Conservation (phyloP, 2,797 vertebrate genomes). For the Brachymystax lenok region DNA sequence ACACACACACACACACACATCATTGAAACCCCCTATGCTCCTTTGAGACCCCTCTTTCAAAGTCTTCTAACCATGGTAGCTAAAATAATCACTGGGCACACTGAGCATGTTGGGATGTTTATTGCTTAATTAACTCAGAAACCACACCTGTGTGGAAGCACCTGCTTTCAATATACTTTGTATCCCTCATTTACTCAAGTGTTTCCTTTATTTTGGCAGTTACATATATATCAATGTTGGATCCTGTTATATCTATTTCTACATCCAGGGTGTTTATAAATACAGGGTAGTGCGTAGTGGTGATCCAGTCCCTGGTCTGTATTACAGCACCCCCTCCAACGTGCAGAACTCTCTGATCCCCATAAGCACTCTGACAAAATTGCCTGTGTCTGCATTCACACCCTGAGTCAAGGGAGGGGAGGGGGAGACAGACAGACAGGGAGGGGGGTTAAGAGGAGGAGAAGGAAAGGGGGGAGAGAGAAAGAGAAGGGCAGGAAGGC, state of each 20-base stretch:
- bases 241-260: neutral
- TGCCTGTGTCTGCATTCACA: constrained; percentile 71
- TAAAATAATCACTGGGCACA: no score
- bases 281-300: neutral
- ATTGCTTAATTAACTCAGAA: no score
- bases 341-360: constrained; percentile 80
- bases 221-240: neutral
- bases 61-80: no score
- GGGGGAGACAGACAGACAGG: constrained; percentile 2
- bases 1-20: no score
- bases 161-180: no score
- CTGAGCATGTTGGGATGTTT: no score
- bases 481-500: constrained; percentile 29
- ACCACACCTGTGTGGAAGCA: no score
- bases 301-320: constrained; percentile 32
- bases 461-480: constrained; percentile 14
- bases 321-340: constrained; percentile 40
- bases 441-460: constrained; percentile 18
- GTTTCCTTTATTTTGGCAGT: neutral
- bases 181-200: neutral
- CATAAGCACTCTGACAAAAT: constrained; percentile 66
- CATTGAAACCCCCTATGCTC: no score
- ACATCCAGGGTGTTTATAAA: neutral
- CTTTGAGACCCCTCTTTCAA: no score
- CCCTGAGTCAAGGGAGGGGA: constrained; percentile 27